Evolutionary conservation across 2,113 vertebrate species (phyloP).

Genomic region (Electrona antarctica): DNA sequence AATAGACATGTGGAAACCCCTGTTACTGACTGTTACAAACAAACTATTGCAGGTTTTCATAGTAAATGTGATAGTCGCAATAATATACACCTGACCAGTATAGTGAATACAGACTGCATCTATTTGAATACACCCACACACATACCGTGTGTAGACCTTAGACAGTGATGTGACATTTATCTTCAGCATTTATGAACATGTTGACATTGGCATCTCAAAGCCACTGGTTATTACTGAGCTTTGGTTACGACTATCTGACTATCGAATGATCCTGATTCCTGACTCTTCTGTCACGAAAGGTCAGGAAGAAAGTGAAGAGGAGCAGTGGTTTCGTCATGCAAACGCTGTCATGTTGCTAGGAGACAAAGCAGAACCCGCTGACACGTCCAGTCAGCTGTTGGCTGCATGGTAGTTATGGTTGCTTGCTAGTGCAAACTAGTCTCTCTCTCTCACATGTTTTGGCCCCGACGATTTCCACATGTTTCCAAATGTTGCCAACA

Average conservation of each 20-base stretch:
- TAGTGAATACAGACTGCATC: background rate
- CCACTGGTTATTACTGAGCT: slow-evolving; percentile 70
- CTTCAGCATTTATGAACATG: slow-evolving; percentile 70
- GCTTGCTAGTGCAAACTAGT: too few relatives aligned
- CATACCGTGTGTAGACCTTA: slow-evolving; percentile 32
- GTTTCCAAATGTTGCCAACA: too few relatives aligned
- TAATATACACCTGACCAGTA: too few relatives aligned
- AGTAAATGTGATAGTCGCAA: too few relatives aligned
- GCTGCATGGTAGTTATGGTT: too few relatives aligned
- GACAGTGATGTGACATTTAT: slow-evolving; percentile 73
- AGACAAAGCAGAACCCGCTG: too few relatives aligned
- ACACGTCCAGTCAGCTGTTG: background rate
- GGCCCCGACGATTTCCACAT: too few relatives aligned
- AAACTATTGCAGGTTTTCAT: too few relatives aligned
- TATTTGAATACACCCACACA: slow-evolving; percentile 7
- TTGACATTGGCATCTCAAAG: slow-evolving; percentile 71
- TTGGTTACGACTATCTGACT: slow-evolving; percentile 42
- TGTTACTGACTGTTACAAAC: background rate
- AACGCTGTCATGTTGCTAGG: too few relatives aligned
- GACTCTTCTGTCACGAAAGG: slow-evolving; percentile 69
- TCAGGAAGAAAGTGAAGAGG: slow-evolving; percentile 70
- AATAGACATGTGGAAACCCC: too few relatives aligned
- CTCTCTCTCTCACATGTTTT: too few relatives aligned
- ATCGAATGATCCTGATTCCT: slow-evolving; percentile 61
- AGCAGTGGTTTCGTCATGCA: too few relatives aligned